Evolutionary conservation across 2,888 invertebrate species (phyloP), one percentile per base, ranked within the genome.

Genomic region (Mesopsocus fuscifrons): DNA sequence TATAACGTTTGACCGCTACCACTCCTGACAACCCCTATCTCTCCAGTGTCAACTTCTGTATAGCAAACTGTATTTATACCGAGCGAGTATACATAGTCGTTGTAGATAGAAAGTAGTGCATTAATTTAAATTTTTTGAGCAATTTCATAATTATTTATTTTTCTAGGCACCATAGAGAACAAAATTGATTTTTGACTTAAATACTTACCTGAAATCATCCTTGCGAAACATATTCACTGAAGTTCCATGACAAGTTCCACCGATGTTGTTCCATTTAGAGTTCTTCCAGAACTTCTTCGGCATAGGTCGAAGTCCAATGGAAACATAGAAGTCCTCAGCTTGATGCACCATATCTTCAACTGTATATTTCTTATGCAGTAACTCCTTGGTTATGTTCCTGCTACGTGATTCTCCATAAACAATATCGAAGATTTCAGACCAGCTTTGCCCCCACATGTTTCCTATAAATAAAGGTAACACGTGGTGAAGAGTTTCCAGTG

Each of bases 301-400:
- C 50, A 60, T 53, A 20, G 48, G 47, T 13, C 58, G 55, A 23
- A 61, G 50, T 34, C 66, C 64, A 46, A 68, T 53, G 2, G 65
- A 62, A 48, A 60, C 57, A 51, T 64, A 68, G 44, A 58, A 59
- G 34, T 55, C 52, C 46, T 63, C 61, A 0, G 59, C 58, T 4
- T 51, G 49, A 38, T 54, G 49, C 30, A 47, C 72, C 72, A 80
- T 74, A 43, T 71, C 67, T 4, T 55, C 41, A 0, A 70, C 66
- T 1, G 55, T 54, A 44, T 55, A 56, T 46, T 57, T 57, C 51
- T 57, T 48, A 9, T 34, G 41, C 3, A 42, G 57, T 4, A 76
- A 61, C n/a, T 64, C 61, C 2, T 60, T 52, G 41, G 72, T 66
- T 23, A 76, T 56, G 51, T 69, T 51, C 9, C 38, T 22, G 4